A percentile compares a stretch with the other conserved stretches of the same genome.
These are phyloP conservation scores for Perca fluviatilis DNA, from an alignment of 2,113 vertebrate species.

Conservation along the genomic window DNA sequence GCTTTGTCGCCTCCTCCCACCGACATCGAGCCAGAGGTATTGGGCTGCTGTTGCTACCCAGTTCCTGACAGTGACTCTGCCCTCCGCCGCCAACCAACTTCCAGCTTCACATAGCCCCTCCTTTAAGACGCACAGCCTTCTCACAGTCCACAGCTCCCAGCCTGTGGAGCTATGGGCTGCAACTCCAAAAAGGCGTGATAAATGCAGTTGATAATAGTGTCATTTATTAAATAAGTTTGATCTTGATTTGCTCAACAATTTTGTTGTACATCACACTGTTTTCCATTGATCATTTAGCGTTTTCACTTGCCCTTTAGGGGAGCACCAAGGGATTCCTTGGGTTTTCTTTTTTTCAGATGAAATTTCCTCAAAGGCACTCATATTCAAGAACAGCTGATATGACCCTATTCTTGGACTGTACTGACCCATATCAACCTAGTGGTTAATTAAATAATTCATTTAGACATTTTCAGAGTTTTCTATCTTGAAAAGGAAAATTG, in stretches of 20 bases:
- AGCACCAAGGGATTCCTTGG: background rate
- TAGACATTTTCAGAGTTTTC: background rate
- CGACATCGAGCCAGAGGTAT: conserved; percentile 66
- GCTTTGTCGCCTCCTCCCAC: conserved; percentile 80
- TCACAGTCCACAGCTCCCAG: conserved; percentile 23
- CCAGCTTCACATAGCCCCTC: conserved; percentile 76
- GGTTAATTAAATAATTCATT: background rate
- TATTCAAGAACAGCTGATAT: background rate
- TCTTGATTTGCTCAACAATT: background rate
- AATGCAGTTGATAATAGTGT: background rate
- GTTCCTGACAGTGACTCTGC: conserved; percentile 80
- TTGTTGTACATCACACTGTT: background rate
- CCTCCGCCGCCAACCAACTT: conserved; percentile 79
- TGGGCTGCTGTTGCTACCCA: conserved; percentile 86
- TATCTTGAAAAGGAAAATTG: no score
- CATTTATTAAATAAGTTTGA: background rate
- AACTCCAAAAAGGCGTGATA: background rate
- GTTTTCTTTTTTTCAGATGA: background rate
- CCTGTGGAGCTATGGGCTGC: conserved; percentile 27
- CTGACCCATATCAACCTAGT: no score
- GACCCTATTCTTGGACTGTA: background rate
- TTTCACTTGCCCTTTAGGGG: background rate
- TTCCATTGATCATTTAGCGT: background rate
- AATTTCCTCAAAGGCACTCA: background rate
- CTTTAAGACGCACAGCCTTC: conserved; percentile 58